These are phyloP conservation scores for Manis pentadactyla DNA, from an alignment of 2,797 vertebrate genomes.

Conservation along the genomic window DNA sequence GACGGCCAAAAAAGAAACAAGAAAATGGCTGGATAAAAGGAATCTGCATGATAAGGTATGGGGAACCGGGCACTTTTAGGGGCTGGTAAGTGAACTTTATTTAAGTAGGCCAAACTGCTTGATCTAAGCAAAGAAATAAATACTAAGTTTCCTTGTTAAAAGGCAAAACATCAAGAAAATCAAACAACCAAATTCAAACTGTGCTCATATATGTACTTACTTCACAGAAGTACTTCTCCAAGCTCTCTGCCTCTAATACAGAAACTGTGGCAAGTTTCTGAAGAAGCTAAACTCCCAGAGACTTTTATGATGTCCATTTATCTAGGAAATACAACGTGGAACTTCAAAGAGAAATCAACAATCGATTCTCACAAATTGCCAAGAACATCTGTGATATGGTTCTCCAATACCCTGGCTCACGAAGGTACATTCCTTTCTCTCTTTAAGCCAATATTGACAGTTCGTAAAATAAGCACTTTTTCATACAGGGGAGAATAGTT, in stretches of 20 bases:
- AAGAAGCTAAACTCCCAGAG: conserved; percentile 7
- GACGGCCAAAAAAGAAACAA: too few relatives aligned
- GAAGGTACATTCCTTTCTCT: neutral
- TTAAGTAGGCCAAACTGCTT: too few relatives aligned
- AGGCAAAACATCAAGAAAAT: too few relatives aligned
- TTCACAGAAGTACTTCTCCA: neutral
- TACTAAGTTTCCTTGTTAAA: too few relatives aligned
- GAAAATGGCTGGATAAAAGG: too few relatives aligned
- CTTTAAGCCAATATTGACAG: neutral
- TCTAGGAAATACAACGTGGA: neutral
- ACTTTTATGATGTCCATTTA: neutral
- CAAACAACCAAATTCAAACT: neutral
- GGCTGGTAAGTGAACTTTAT: too few relatives aligned
- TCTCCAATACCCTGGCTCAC: neutral
- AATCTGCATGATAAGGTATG: too few relatives aligned
- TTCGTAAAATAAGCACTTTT: neutral
- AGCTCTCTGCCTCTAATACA: neutral
- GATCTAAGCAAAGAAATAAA: too few relatives aligned
- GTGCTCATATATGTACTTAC: neutral
- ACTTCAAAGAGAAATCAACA: conserved; percentile 23
- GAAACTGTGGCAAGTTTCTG: neutral
- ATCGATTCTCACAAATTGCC: neutral
- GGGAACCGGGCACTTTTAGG: too few relatives aligned
- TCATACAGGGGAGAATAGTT: neutral
- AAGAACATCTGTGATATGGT: neutral